Evolutionary conservation across 2,797 vertebrate genomes (phyloP).

Genomic region (Ambastaia sidthimunki): DNA sequence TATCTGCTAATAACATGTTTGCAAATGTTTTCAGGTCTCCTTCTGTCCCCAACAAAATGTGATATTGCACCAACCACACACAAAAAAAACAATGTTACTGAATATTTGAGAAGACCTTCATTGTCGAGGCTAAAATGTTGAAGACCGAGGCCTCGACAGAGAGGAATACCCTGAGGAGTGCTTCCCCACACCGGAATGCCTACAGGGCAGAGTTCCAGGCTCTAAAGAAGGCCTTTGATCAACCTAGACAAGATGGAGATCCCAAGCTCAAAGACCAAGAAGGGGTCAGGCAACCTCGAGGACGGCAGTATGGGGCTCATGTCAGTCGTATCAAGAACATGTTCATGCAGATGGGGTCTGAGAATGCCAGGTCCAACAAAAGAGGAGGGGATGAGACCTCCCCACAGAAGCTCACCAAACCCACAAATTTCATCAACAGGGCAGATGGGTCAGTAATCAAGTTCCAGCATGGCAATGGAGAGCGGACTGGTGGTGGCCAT

Average conservation of each 20-base stretch:
- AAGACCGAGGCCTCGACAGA: constrained; percentile 96
- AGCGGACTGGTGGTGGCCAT: constrained; percentile 76
- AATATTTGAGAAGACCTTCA: constrained; percentile 71
- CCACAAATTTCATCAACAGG: constrained; percentile 91
- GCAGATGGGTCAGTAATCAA: constrained; percentile 87
- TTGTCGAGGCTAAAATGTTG: constrained; percentile 91
- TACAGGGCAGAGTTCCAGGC: constrained; percentile 98
- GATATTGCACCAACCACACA: constrained; percentile 40
- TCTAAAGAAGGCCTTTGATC: constrained; percentile 95
- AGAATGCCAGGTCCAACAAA: constrained; percentile 72
- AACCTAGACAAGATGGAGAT: constrained; percentile 87
- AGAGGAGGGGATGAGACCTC: constrained; percentile 79
- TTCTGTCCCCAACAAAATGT: constrained; percentile 48
- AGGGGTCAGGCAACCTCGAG: constrained; percentile 86
- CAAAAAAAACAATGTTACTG: constrained; percentile 45
- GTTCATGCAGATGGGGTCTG: constrained; percentile 98
- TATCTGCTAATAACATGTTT: constrained; percentile 19
- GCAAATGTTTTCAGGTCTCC: constrained; percentile 42
- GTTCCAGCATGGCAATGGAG: constrained; percentile 83
- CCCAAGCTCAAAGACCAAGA: constrained; percentile 84
- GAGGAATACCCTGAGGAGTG: constrained; percentile 93
- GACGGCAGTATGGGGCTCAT: constrained; percentile 94
- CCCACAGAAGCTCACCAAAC: constrained; percentile 86
- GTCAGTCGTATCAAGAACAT: constrained; percentile 99
- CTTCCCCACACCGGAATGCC: constrained; percentile 97